Percentiles rank a stretch among this genome's conserved stretches.
phyloP scores from a whole-genome alignment of 2,888 invertebrate genomes.

The Orchesella flavescens region DNA sequence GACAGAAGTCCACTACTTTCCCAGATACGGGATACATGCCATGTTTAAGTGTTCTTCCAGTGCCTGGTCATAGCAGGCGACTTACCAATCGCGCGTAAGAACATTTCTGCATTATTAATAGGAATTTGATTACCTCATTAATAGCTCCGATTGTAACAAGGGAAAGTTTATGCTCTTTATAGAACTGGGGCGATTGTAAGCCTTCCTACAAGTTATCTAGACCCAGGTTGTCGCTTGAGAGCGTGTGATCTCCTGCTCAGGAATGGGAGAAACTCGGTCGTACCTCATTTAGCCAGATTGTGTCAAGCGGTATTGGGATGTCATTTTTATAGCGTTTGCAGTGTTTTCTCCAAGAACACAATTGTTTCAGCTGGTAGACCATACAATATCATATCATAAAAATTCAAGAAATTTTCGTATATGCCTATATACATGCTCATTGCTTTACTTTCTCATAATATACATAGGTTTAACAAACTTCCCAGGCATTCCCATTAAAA shows the following conservation, averaged over 20 bases:
- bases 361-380: no score
- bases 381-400: no score
- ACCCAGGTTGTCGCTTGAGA: neutral
- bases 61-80: conserved; percentile 3
- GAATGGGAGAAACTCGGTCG: neutral
- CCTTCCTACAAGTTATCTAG: neutral
- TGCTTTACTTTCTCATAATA: no score
- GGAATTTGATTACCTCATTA: no score
- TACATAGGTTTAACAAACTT: neutral
- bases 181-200: conserved; percentile 3
- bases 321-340: neutral
- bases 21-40: neutral
- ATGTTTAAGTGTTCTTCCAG: neutral
- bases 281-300: neutral
- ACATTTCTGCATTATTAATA: no score
- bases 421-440: no score
- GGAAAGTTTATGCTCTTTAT: no score
- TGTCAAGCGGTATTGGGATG: neutral
- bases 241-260: conserved; percentile 2
- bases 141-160: no score
- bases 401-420: no score
- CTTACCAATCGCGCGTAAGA: conserved; percentile 34
- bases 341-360: neutral
- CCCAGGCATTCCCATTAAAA: conserved; percentile 19
- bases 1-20: neutral